Evolutionary conservation across 2,888 invertebrate genomes (phyloP), one percentile per base, ranked within the genome.

Genomic region (Drosophila colorata): DNA sequence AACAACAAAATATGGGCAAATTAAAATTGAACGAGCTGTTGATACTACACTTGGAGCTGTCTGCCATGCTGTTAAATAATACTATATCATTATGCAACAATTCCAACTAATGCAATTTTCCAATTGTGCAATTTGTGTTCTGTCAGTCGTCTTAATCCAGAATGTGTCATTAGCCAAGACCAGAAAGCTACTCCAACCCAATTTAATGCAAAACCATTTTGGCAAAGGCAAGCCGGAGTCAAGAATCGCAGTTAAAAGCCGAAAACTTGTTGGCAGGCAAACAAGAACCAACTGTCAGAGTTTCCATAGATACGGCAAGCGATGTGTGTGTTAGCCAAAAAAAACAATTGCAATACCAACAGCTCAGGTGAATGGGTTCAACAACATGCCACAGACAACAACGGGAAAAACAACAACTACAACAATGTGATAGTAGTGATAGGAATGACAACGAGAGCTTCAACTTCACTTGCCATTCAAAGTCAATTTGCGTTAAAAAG

Each of bases 391-490:
- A 16, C 13, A 38, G 53, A 64, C 47, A 70, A 48, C 35, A 47
- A 31, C n/a, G 14, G 16, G 33, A 41, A 44, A 9, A 48, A 14
- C 14, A 7, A 41, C 14, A 23, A 16, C 18, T 6, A 37, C 8
- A 11, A n/a, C 16, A 33, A 31, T 31, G 33, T 33, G 33, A 33
- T 31, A 31, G 8, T 31, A 9, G 28, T 31, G 28, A 11, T 33
- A 47, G 25, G 35, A 52, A 35, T 41, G 37, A 33, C 48, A 48
- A 53, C 37, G 43, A 56, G 25, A 47, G 28, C 43, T n/a, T 46
- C 20, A 55, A 60, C 51, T 35, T 69, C 33, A 57, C 18, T 57
- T 75, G 72, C 65, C 75, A 79, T 72, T 72, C 60, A 61, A 72
- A 59, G 56, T 73, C 63, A 76, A 73, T 64, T 78, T 46, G 28